These are phyloP conservation scores for Spea bombifrons DNA, from an alignment of 2,113 vertebrate genomes.

Conservation along the genomic window DNA sequence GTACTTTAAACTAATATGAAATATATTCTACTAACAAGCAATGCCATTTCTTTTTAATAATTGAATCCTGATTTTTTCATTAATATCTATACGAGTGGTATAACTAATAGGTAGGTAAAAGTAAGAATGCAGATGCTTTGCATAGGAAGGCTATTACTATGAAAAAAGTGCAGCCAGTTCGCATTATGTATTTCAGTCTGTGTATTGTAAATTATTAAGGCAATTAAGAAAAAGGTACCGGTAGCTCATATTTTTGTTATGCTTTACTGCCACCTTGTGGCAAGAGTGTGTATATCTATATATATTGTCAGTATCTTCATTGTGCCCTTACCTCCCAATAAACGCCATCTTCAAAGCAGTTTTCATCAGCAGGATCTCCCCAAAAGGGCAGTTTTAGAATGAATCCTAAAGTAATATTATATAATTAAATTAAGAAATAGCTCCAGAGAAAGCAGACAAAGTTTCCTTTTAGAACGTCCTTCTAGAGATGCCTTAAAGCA, in stretches of 20 bases:
- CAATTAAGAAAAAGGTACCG: background rate
- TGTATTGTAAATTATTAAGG: background rate
- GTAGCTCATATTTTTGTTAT: background rate
- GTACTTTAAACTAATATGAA: too few species aligned
- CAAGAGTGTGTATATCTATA: background rate
- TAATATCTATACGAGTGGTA: background rate
- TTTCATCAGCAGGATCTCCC: constrained; percentile 84
- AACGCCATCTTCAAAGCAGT: constrained; percentile 86
- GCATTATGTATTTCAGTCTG: background rate
- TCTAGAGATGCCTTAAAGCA: background rate
- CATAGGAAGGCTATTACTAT: background rate
- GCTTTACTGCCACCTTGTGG: constrained; percentile 9
- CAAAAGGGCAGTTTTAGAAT: constrained; percentile 85
- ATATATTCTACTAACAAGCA: too few species aligned
- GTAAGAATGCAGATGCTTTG: background rate
- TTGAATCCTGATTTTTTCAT: too few species aligned
- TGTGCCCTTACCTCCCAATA: constrained; percentile 88
- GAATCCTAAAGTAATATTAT: constrained; percentile 65
- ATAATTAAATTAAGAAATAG: background rate
- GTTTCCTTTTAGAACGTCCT: too few species aligned
- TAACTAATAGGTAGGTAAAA: background rate
- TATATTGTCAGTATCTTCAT: background rate
- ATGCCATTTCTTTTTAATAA: too few species aligned
- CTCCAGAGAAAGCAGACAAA: too few species aligned
- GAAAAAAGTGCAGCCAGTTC: background rate